Base-by-base conservation (phyloP, 2,797 vertebrate species). In the Neopelma chrysocephalum region DNA sequence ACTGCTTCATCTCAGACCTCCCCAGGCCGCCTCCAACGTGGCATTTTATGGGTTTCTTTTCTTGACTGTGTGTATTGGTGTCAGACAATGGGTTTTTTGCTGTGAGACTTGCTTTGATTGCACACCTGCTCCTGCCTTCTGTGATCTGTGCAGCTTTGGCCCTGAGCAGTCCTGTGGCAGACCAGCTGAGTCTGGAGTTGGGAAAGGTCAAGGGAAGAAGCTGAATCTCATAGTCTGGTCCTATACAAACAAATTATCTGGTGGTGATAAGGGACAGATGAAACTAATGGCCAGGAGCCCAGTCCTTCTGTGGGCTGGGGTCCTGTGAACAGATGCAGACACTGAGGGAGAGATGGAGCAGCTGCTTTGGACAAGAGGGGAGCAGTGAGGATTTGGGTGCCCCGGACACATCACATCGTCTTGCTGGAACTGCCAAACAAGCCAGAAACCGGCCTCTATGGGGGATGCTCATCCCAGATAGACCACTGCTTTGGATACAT, bases 321-420 rank as follows among this genome's bases (percentile, higher is more conserved):
- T 62, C n/a, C n/a, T 9, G 61, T 5, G 38, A 45, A 9, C 50
- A 76, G 62, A 5, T 1, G 2, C 36, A 51, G 83, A 34, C 32
- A 14, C 32, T 0, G 7, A 45, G 40, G 12, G 48, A 51, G 82
- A 88, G 50, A 20, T 19, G 40, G 57, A 76, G 31, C 29, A 18
- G 14, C 32, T 60, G 1, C 45, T 72, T 58, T n/a, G 75, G 66
- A 91, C 82, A 26, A 51, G 61, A 43, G 36, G 7, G 57, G 51
- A 78, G 32, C 42, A 16, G 22, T 10, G 42, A 68, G 61, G 42
- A 23, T 29, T 34, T 61, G 32, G 66, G 31, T 65, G 43, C 32
- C 50, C 1, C 1, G 50, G 29, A 40, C 40, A 11, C 25, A 21
- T 47, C 47, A 40, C 3, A 1, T 6, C 31, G 17, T 42, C 45